Evolutionary conservation across 2,888 invertebrate genomes (phyloP), one percentile per base, ranked within the genome.

Genomic region (Blastobasis adustella): DNA sequence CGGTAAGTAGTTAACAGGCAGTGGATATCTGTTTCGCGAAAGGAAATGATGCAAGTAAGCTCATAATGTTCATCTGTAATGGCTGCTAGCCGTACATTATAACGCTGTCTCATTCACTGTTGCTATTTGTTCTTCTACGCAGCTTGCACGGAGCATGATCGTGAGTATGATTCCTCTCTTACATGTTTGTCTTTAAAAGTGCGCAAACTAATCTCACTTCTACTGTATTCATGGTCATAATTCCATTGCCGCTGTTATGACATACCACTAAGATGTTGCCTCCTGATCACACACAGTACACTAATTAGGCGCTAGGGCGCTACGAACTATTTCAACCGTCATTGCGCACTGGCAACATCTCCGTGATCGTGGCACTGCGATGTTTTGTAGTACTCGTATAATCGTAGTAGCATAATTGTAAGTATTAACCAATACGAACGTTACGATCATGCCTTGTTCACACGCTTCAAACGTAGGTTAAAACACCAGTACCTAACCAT

Each of bases 81-180:
- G 81, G 82, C 82, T 67, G 53, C 57, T 54, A 55, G 72, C 71
- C 70, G 63, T 69, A 63, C 60, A 61, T 63, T 71, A 61, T 68
- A 71, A 68, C 85, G 78, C 80, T 82, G 73, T 80, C 89, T 90
- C 89, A 91, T 90, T 89, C 80, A 90, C 82, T 90, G 89, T 90
- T 89, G 91, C 90, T 90, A 86, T 91, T 87, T 91, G 90, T 90
- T 89, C 90, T 91, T 84, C 81, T 82, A 79, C 73, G 90, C 91
- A 93, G 94, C 94, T 94, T 93, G 94, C 94, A 93, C 93, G 94
- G 93, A 94, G 94, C 94, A 94, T 94, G 94, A 93, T 94, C 92
- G 94, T 94, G 93, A 94, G 94, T 94, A 94, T 90, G 73, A 73
- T 71, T 70, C 62, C 68, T 76, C 61, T 75, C 67, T 64, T 72